phyloP scores from a whole-genome alignment of 2,888 invertebrate species.

The Melanotus villosus region DNA sequence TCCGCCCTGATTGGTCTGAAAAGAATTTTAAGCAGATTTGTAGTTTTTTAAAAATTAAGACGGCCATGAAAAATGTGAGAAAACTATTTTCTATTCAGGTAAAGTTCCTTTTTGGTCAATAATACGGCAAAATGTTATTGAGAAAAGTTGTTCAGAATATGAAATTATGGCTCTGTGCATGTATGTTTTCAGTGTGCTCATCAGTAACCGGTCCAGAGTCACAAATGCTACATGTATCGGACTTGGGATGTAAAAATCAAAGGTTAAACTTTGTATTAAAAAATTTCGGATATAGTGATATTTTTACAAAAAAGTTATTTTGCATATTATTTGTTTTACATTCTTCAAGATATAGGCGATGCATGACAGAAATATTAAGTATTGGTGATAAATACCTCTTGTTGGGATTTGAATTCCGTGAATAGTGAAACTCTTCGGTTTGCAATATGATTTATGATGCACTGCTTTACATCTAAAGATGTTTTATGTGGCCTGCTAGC shows the following conservation, averaged over 20 bases:
- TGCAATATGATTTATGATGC: constrained; percentile 7
- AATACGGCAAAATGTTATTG: too few relatives aligned
- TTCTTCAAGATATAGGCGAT: constrained; percentile 15
- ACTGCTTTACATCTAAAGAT: neutral
- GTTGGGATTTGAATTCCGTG: constrained; percentile 12
- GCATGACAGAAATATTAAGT: constrained; percentile 21
- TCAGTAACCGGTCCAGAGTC: neutral
- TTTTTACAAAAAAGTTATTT: constrained; percentile 5
- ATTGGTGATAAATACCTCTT: constrained; percentile 19
- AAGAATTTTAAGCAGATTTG: too few relatives aligned
- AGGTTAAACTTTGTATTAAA: constrained; percentile 17
- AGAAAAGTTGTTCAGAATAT: too few relatives aligned
- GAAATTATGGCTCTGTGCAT: too few relatives aligned
- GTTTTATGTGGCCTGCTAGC: constrained; percentile 4
- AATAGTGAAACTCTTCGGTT: constrained; percentile 12
- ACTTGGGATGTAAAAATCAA: neutral
- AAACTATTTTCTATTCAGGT: too few relatives aligned
- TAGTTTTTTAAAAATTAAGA: too few relatives aligned
- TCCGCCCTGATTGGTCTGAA: too few relatives aligned
- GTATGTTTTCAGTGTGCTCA: neutral
- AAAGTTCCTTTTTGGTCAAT: too few relatives aligned
- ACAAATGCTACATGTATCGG: neutral
- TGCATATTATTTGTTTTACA: constrained; percentile 3
- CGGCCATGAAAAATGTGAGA: too few relatives aligned
- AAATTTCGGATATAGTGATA: constrained; percentile 9